Conservation (phyloP, 2,888 invertebrate genomes). For the Neoitamus cyanurus region DNA sequence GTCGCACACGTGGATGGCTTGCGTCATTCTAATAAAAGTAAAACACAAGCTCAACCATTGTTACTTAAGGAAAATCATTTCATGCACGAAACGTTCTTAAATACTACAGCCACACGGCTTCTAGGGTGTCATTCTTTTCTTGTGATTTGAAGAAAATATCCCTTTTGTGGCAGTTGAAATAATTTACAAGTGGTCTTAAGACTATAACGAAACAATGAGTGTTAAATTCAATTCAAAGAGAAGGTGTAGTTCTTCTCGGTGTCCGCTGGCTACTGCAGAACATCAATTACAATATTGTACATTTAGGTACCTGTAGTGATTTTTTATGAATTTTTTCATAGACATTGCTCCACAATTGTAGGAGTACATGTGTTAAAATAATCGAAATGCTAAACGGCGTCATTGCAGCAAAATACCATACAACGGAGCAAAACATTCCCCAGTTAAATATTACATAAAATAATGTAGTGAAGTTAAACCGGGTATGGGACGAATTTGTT, state of each 20-base stretch:
- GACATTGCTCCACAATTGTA: no score
- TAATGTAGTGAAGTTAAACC: no score
- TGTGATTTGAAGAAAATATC: background rate
- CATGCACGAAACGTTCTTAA: background rate
- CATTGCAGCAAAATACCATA: no score
- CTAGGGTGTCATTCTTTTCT: background rate
- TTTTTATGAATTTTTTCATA: background rate
- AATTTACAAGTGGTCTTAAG: background rate
- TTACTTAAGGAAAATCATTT: background rate
- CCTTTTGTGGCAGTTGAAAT: background rate
- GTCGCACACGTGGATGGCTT: background rate
- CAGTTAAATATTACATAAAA: no score
- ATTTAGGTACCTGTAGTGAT: background rate
- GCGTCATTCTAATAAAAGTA: background rate
- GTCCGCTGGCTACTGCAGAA: background rate
- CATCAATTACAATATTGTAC: constrained; percentile 7
- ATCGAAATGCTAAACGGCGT: no score
- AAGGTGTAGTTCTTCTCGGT: background rate
- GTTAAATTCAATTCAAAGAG: background rate
- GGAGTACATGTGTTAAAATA: no score
- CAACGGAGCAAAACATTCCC: no score
- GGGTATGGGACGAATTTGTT: no score
- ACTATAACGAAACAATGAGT: background rate
- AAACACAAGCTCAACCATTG: background rate
- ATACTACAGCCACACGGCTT: background rate